Conservation (phyloP, 2,888 invertebrate genomes). For the Rhorus exstirpatorius region DNA sequence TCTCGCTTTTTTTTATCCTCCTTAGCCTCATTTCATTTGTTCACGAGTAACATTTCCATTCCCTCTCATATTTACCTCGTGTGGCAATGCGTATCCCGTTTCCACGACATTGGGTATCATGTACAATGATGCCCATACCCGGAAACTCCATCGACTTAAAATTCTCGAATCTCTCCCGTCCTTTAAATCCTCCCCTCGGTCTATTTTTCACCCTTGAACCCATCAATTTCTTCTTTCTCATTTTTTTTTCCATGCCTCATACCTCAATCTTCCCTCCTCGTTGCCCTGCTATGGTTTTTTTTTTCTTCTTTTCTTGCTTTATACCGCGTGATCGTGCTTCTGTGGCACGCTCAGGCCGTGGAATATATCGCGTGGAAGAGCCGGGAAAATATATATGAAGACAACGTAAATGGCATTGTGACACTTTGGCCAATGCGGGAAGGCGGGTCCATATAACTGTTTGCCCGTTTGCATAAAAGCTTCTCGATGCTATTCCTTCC, state of each 20-base stretch:
- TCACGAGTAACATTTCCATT: conserved; percentile 26
- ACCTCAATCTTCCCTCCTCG: conserved; percentile 69
- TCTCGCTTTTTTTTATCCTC: conserved; percentile 51
- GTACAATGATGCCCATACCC: conserved; percentile 51
- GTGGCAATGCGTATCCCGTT: conserved; percentile 81
- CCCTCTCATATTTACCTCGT: conserved; percentile 49
- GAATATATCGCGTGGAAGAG: too few relatives aligned
- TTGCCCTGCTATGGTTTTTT: too few relatives aligned
- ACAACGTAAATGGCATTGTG: conserved; percentile 59
- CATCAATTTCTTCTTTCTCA: conserved; percentile 69
- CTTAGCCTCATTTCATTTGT: conserved; percentile 70
- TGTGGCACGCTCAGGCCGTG: conserved; percentile 64
- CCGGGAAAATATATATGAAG: conserved; percentile 37
- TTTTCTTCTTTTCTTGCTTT: conserved; percentile 21
- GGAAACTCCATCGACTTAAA: conserved; percentile 67
- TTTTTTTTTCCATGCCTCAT: conserved; percentile 44
- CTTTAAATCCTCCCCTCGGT: conserved; percentile 43
- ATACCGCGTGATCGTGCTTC: conserved; percentile 54
- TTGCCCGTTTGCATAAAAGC: conserved; percentile 82
- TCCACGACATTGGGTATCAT: conserved; percentile 79
- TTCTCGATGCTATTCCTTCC: conserved; percentile 60
- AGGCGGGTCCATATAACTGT: conserved; percentile 81
- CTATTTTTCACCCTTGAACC: conserved; percentile 57
- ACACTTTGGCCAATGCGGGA: conserved; percentile 76
- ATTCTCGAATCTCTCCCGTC: conserved; percentile 60